A percentile compares a stretch with the other conserved stretches of the same genome.
phyloP scores from a whole-genome alignment of 2,888 invertebrate species.

The Bedellia somnulentella region DNA sequence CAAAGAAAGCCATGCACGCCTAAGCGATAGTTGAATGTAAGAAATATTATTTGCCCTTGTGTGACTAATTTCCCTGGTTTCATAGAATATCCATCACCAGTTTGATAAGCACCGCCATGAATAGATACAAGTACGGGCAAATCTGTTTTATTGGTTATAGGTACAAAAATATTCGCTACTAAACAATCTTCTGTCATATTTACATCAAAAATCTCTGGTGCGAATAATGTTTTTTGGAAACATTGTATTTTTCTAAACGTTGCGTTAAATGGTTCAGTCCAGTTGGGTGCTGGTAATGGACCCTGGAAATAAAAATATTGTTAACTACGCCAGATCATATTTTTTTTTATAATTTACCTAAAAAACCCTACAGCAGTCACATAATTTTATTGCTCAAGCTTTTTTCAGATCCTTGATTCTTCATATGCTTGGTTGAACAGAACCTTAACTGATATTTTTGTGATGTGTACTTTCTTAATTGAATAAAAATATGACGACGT shows the following conservation, averaged over 20 bases:
- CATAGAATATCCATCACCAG: constrained; percentile 4
- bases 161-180: constrained; percentile 19
- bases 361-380: too few species aligned
- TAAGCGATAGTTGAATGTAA: constrained; percentile 4
- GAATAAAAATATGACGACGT: too few species aligned
- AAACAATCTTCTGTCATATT: constrained; percentile 23
- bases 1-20: constrained; percentile 5
- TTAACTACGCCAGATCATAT: background rate
- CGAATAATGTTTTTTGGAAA: too few species aligned
- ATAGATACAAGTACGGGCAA: constrained; percentile 15
- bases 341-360: too few species aligned
- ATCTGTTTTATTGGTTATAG: constrained; percentile 9
- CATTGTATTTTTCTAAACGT: too few species aligned
- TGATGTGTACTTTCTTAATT: too few species aligned
- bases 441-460: too few species aligned
- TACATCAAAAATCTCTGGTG: too few species aligned
- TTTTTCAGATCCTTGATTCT: too few species aligned
- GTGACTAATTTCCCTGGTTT: constrained; percentile 2
- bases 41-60: background rate
- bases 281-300: constrained; percentile 9
- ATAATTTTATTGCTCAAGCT: too few species aligned
- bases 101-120: constrained; percentile 10
- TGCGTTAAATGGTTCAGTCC: constrained; percentile 16
- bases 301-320: constrained; percentile 3
- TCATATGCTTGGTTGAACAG: too few species aligned